Base-by-base conservation (phyloP, 2,113 vertebrate genomes). In the Pavo muticus region DNA sequence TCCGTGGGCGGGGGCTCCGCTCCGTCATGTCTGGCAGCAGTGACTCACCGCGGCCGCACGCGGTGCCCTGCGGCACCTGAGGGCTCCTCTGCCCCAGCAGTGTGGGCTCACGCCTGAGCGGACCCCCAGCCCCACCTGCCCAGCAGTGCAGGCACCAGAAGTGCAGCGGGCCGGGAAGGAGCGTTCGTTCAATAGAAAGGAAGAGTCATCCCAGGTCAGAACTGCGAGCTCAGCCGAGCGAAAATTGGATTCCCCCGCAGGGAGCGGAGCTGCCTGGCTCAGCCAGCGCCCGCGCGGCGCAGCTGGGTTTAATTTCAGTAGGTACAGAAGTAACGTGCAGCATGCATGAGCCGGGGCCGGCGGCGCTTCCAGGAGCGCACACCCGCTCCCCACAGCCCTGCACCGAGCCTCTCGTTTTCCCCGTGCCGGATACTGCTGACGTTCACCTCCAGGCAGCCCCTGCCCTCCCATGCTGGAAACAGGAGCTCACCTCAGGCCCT, bases 131-230 rank as follows among this genome's bases (percentile, higher is more conserved):
- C 52, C 52, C 52, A 52, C 25, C 52, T 14, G 5, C 52, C 9
- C 14, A 54, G 54, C 54, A 57, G 27, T 15, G 54, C 29, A 7
- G 20, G 87, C 90, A 29, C 21, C 42, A 69, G 89, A 44, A 83
- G 64, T 0, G 7, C 83, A 16, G 73, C 9, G 23, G 84, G 67
- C 73, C 71, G 7, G 23, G 80, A 82, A 88, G 74, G 74, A 94
- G 63, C 5, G 1, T 45, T 82, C 6, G 77, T 82, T 84, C 78
- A 92, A 88, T 91, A 92, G 93, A 70, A 63, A 35, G 88, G 86
- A 68, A 82, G 87, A 96, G 89, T 96, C 96, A 95, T 93, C 78
- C 95, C 88, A 95, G 95, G 96, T 96, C 95, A 96, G 40, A 95
- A 89, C 79, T 94, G 78, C 73, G 21, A 95, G 91, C 14, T 63